phyloP scores from a whole-genome alignment of 64 coral and sea anemone species.

The Catalaphyllia jardinei region DNA sequence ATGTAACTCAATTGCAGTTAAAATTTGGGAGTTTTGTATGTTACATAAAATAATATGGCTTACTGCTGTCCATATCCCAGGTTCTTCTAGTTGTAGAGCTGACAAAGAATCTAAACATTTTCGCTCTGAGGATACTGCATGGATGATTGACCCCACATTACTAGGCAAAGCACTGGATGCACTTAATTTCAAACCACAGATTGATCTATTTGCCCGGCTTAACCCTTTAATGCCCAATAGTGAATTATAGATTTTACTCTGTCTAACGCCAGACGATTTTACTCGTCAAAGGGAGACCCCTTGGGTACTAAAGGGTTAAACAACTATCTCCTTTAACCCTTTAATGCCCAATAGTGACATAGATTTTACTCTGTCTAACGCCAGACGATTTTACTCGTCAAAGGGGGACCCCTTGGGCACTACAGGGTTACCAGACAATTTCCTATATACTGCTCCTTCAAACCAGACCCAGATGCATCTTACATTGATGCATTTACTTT shows the following conservation, averaged over 20 bases:
- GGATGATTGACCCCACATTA: conserved; percentile 40
- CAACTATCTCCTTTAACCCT: no score
- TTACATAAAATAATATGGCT: conserved; percentile 52
- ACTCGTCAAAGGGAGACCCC: no score
- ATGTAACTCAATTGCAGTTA: no score
- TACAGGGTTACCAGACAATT: no score
- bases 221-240: no score
- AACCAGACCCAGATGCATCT: conserved; percentile 51
- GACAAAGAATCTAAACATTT: conserved; percentile 52
- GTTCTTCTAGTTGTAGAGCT: conserved; percentile 27
- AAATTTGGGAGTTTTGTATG: conserved; percentile 57
- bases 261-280: no score
- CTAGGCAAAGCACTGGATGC: conserved; percentile 18
- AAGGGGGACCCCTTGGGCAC: no score
- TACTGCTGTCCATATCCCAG: conserved; percentile 67
- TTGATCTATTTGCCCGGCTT: conserved; percentile 57
- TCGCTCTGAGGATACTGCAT: conserved; percentile 54
- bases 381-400: no score
- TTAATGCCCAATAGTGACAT: no score
- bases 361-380: no score
- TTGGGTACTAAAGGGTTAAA: no score
- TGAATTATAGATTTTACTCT: no score
- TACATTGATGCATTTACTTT: conserved; percentile 57
- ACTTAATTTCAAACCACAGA: conserved; percentile 41
- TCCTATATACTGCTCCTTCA: conserved; percentile 38